Evolutionary conservation across 35 echinoderm and acorn worm genomes (phyloP), one percentile per base, ranked within the genome.

Genomic region (Acanthaster planci): DNA sequence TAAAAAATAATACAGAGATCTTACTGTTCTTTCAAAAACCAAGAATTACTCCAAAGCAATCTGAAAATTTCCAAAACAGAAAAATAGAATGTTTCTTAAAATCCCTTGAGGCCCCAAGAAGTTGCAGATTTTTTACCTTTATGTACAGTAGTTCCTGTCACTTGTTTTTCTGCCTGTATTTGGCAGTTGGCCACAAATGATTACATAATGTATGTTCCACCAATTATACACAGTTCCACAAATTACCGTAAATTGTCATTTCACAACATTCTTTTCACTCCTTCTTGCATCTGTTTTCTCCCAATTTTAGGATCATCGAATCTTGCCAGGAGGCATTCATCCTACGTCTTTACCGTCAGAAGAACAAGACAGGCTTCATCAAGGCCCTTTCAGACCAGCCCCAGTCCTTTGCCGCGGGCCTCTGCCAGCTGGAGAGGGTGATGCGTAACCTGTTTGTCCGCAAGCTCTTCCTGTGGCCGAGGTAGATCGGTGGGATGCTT

Each of bases 281-380:
- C 27, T 38, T 37, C 21, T 18, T 79, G 77, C 16, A 8, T 7
- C 2, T 8, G 17, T 37, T 38, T 47, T 16, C 18, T 51, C 58
- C 80, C 35, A 38, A 50, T 82, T 34, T 40, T 83, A 99, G 96
- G 84, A 94, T 99, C 55, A 91, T 99, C 29, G 89, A 89, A 21
- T 94, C 92, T 2, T 92, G 92, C 64, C 96, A 99, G 76, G 96
- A 99, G 51, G 90, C 88, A 0, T 99, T 99, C 78, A 94, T 99
- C 38, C 82, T 99, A 9, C 87, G 92, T 55, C 78, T 99, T 1
- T 99, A 89, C 39, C 84, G 96, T 39, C 92, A 99, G 86, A 93
- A 97, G 76, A 99, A 99, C 84, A 99, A 94, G 88, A 91, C 40
- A 16, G 96, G 92, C 21, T 99, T 99, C 82, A 99, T 99, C 92